phyloP scores from a whole-genome alignment of 2,797 vertebrate species.

The Emys orbicularis region DNA sequence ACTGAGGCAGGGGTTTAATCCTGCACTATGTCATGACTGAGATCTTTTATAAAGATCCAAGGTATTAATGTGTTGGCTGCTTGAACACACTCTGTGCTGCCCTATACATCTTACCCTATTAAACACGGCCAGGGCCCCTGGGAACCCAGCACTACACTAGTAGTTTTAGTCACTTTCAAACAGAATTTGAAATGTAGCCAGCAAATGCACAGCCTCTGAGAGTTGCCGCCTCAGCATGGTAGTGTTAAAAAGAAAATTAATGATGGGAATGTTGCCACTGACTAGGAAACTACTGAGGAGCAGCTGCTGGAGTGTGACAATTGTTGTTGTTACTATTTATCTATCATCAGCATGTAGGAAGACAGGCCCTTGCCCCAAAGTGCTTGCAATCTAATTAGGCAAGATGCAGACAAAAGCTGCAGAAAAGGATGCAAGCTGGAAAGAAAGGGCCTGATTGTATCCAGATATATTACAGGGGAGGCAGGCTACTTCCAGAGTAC shows the following conservation, averaged over 20 bases:
- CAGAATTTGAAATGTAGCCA: neutral
- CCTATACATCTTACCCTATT: neutral
- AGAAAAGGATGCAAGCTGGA: neutral
- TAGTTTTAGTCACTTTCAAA: slow-evolving; percentile 13
- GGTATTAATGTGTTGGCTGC: neutral
- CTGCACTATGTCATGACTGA: rapidly evolving
- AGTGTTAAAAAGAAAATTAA: neutral
- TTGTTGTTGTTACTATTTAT: neutral
- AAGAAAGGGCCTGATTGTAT: rapidly evolving
- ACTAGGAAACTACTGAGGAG: neutral
- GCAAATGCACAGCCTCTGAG: neutral
- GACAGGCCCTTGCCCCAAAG: neutral
- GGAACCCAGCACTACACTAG: neutral
- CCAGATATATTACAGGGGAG: neutral
- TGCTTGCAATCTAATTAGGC: neutral
- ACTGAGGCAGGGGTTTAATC: neutral
- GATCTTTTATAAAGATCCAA: neutral
- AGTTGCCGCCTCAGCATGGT: neutral
- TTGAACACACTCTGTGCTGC: rapidly evolving
- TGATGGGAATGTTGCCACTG: neutral
- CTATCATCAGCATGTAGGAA: rapidly evolving
- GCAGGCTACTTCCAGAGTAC: neutral
- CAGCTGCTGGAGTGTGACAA: rapidly evolving
- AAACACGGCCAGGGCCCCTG: neutral
- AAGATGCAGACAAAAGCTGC: neutral